Evolutionary conservation across 1,140 invertebrate species (phyloP), one percentile per base, ranked within the genome.

Genomic region (Yoshiicerus persimilis): DNA sequence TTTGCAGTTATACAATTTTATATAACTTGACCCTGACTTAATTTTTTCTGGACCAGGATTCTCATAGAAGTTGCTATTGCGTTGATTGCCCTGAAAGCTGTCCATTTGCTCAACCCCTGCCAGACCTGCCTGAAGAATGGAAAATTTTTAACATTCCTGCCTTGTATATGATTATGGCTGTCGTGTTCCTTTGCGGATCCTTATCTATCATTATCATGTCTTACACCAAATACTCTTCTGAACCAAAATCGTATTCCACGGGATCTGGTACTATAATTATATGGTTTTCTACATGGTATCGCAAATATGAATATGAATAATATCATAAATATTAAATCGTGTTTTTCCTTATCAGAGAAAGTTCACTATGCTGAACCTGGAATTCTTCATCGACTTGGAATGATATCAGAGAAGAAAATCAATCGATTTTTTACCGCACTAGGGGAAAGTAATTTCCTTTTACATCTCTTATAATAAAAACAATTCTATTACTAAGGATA

Each of bases 21-120:
- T n/a, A n/a, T n/a, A n/a, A n/a, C n/a, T n/a, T n/a, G n/a, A n/a
- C n/a, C n/a, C n/a, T n/a, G n/a, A n/a, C n/a, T n/a, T n/a, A n/a
- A n/a, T n/a, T n/a, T n/a, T n/a, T n/a, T n/a, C n/a, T n/a, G n/a
- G n/a, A n/a, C n/a, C n/a, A 87, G 91, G 41, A 23, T 4, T 32
- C 66, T 9, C 23, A 62, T 8, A 86, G 84, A 16, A 38, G 62
- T 4, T 88, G 87, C 32, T 85, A 38, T 62, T 88, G 87, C 62
- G 77, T 88, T 62, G 98, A 99, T 93, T 99, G 98, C 92, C 94
- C 95, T 91, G 93, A 92, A 66, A 95, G 95, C 88, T 99, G 97
- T 92, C 96, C 96, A 0, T 94, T 94, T 39, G 95, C 96, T 23
- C 93, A 95, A 11, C 95, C 96, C 1, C 92, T 93, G 16, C 95